Evolutionary conservation across 2,888 invertebrate species (phyloP).

Genomic region (Bugulina stolonifera): DNA sequence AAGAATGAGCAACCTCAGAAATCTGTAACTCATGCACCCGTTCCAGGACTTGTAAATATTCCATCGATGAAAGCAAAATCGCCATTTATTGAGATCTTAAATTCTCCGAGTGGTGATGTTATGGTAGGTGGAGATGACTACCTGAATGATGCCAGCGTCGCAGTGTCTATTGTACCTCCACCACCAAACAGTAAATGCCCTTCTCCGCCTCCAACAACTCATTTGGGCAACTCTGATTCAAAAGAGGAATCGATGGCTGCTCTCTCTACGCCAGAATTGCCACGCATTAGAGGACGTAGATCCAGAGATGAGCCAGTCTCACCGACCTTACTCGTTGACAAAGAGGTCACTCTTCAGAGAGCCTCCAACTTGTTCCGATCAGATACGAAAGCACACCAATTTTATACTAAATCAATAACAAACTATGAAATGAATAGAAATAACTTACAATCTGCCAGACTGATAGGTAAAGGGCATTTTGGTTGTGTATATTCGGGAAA

Average conservation of each 20-base stretch:
- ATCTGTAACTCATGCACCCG: slow-evolving; percentile 15
- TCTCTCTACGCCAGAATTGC: slow-evolving; percentile 1
- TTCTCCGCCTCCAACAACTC: neutral
- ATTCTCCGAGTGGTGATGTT: neutral
- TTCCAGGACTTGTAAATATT: neutral
- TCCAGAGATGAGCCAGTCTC: neutral
- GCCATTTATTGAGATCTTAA: neutral
- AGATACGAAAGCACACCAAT: slow-evolving; percentile 9
- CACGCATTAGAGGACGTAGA: neutral
- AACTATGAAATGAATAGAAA: slow-evolving; percentile 25
- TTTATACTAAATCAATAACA: slow-evolving; percentile 10
- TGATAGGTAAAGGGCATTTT: slow-evolving; percentile 18
- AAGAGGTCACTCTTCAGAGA: slow-evolving; percentile 7
- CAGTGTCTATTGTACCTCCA: neutral
- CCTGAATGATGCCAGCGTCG: slow-evolving; percentile 1
- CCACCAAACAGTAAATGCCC: slow-evolving; percentile 2
- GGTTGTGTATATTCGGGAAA: slow-evolving; percentile 19
- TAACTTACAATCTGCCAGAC: neutral
- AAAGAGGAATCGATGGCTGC: neutral
- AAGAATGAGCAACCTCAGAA: slow-evolving; percentile 13
- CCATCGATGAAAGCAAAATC: neutral
- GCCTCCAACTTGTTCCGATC: neutral
- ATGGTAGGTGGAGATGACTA: slow-evolving; percentile 18
- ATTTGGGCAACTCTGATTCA: neutral
- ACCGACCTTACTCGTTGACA: neutral